These are phyloP conservation scores for Mustelus asterias DNA, from an alignment of 2,113 vertebrate genomes.

Conservation along the genomic window DNA sequence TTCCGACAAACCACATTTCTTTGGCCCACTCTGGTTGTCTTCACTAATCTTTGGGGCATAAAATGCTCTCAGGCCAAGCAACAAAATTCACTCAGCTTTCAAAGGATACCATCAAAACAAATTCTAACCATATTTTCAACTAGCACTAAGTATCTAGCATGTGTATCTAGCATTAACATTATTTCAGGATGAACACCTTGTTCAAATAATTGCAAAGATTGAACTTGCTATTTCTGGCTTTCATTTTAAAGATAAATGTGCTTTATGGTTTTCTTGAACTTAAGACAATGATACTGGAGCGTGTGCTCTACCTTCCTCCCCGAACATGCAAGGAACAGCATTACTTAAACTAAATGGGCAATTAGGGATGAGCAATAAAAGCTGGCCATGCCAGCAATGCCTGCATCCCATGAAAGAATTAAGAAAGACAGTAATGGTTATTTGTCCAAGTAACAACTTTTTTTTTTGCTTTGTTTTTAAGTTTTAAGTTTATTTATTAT, in stretches of 20 bases:
- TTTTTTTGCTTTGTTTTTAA: neutral
- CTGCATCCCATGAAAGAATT: neutral
- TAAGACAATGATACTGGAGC: neutral
- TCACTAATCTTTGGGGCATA: neutral
- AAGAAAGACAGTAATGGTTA: slow-evolving; percentile 14
- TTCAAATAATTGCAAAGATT: neutral
- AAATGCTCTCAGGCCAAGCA: neutral
- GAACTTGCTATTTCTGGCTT: neutral
- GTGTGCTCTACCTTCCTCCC: neutral
- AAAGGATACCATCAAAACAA: neutral
- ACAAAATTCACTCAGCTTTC: neutral
- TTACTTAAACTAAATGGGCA: neutral
- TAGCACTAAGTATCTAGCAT: neutral
- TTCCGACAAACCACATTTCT: neutral
- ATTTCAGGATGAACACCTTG: neutral
- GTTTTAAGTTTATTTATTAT: neutral
- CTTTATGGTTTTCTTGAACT: neutral
- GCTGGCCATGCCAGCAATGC: neutral
- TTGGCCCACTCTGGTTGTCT: neutral
- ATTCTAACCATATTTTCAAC: neutral
- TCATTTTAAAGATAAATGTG: neutral
- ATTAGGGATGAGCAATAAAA: neutral
- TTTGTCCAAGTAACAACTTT: neutral
- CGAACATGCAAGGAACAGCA: neutral
- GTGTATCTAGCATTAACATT: neutral